Evolutionary conservation across 2,888 invertebrate genomes (phyloP), one percentile per base, ranked within the genome.

Genomic region (Tetragnatha montana): DNA sequence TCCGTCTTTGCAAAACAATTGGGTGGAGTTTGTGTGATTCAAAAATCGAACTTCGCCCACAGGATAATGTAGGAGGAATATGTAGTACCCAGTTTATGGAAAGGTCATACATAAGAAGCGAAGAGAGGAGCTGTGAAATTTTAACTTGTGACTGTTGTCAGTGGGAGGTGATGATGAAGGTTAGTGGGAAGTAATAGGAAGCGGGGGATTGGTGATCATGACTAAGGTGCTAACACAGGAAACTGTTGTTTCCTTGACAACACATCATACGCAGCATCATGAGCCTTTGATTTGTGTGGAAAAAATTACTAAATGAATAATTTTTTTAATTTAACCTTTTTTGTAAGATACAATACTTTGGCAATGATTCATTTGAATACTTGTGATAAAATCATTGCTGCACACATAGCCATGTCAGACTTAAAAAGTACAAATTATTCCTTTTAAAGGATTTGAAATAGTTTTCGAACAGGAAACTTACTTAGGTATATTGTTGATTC

Each of bases 91-190:
- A 76, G 76, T 50, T 50, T 60, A 50, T 50, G 50, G 19, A 50
- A 50, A 76, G 50, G 50, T 50, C 21, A 76, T 10, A 12, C n/a
- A 49, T 49, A 49, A 50, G 21, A 8, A 74, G 22, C 74, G 21
- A 71, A 10, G 60, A 17, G 60, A 12, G 19, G 10, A 71, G 12
- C 19, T 21, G 17, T 19, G 22, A 71, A 71, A 22, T 22, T 71
- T 76, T 8, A 50, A 76, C 76, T 76, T 76, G 49, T 76, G 76
- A 76, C 76, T 50, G 76, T 76, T 50, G 7, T 10, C 19, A 17
- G 76, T 76, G 76, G 76, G 76, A n/a, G 17, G 49, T 19, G 21
- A 0, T 76, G 60, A 12, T 60, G 60, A 12, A 60, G 12, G 60
- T 75, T 49, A 19, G 76, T 76, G 76, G 76, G 76, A 35, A 35